Percentiles rank a stretch among this genome's conserved stretches.
phyloP scores from a whole-genome alignment of 2,113 vertebrate genomes.

The Reinhardtius hippoglossoides region DNA sequence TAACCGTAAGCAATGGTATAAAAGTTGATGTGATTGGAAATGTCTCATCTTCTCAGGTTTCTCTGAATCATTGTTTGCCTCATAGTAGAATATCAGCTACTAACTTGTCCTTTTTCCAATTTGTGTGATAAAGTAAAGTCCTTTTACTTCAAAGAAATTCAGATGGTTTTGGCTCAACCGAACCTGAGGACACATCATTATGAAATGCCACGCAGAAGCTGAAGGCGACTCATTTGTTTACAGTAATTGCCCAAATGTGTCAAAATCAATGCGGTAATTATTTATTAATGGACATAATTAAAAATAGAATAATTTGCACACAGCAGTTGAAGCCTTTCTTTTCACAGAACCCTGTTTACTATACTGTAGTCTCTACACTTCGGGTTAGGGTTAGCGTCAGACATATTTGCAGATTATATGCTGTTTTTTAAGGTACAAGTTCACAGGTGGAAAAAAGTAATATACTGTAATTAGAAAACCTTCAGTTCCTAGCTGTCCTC shows the following conservation, averaged over 20 bases:
- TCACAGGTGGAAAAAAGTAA: not conserved
- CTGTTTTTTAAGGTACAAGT: not conserved
- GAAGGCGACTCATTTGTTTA: conserved; percentile 54
- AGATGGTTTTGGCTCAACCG: conserved; percentile 1
- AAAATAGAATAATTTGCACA: conserved; percentile 46
- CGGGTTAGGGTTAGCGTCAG: no score
- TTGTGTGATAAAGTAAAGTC: not conserved
- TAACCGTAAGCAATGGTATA: no score
- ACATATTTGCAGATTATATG: not conserved
- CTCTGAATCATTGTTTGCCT: not conserved
- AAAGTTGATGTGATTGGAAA: no score
- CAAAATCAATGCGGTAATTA: conserved; percentile 57
- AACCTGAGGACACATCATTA: conserved; percentile 10
- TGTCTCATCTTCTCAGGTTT: no score
- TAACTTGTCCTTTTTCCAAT: not conserved
- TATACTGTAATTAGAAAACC: not conserved
- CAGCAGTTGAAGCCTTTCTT: conserved; percentile 15
- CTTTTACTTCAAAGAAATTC: conserved; percentile 5
- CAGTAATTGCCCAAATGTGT: conserved; percentile 61
- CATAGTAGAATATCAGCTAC: no score
- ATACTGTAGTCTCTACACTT: not conserved
- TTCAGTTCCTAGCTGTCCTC: not conserved
- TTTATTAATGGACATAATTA: conserved; percentile 57
- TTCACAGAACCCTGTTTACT: conserved; percentile 2
- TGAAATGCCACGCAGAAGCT: conserved; percentile 19